These are phyloP conservation scores for Lacerta agilis DNA, from an alignment of 2,797 vertebrate genomes.

Conservation along the genomic window DNA sequence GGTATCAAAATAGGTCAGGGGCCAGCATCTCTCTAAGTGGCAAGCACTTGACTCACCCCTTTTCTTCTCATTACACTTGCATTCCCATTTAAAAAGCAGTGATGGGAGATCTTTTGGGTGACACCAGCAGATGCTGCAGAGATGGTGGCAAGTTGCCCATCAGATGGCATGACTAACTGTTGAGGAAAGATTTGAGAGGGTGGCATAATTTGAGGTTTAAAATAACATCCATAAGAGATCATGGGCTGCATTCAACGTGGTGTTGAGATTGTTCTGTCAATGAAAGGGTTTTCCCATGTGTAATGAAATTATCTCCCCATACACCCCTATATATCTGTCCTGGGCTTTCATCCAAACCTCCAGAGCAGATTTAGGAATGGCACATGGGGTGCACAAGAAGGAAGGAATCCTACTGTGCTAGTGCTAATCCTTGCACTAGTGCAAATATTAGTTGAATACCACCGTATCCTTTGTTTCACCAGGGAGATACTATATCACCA, in stretches of 20 bases:
- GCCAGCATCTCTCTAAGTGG: slow-evolving; percentile 1
- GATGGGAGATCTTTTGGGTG: slow-evolving; percentile 12
- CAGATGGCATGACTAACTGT: slow-evolving; percentile 33
- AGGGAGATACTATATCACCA: slow-evolving; percentile 42
- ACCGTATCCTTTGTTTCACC: background rate
- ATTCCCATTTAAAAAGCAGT: slow-evolving; percentile 42
- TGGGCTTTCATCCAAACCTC: too few species aligned
- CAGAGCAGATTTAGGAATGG: too few species aligned
- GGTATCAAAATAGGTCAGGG: slow-evolving; percentile 17
- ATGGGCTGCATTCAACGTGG: too few species aligned
- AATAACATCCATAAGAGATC: background rate
- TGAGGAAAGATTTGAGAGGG: slow-evolving; percentile 42
- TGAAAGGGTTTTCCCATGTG: too few species aligned
- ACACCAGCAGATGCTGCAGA: slow-evolving; percentile 42
- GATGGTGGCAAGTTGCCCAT: slow-evolving; percentile 19
- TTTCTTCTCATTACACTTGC: slow-evolving; percentile 23
- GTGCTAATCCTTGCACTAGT: too few species aligned
- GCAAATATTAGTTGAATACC: too few species aligned
- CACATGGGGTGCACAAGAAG: too few species aligned
- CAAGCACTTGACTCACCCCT: slow-evolving; percentile 43
- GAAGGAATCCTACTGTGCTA: too few species aligned
- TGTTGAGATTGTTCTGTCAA: too few species aligned
- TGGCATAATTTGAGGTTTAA: slow-evolving; percentile 34
- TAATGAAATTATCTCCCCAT: too few species aligned
- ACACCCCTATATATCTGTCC: too few species aligned